A percentile compares a stretch with the other conserved stretches of the same genome.
Evolutionary conservation across 2,797 vertebrate species (phyloP).

Genomic region (Schizopygopsis malacanthus): DNA sequence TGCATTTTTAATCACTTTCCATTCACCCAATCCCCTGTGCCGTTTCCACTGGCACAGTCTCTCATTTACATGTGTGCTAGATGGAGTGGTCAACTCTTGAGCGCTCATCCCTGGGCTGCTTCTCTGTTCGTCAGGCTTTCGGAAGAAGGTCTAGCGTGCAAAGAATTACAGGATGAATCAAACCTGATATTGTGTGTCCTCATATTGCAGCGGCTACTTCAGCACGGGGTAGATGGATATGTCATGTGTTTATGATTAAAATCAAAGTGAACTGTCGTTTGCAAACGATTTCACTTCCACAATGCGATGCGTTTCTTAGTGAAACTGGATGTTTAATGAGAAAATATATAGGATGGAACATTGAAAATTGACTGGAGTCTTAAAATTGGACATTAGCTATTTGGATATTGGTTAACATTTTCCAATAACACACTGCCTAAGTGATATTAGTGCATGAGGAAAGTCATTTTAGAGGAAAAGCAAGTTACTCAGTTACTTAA

Average conservation of each 20-base stretch:
- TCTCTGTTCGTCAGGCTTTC: constrained; percentile 15
- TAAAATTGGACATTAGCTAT: not conserved
- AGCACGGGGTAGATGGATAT: not conserved
- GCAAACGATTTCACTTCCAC: not conserved
- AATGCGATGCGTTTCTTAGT: not conserved
- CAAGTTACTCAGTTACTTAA: not conserved
- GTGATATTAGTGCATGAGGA: not conserved
- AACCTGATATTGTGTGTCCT: constrained; percentile 2
- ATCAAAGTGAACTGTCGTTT: not conserved
- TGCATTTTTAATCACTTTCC: constrained; percentile 83
- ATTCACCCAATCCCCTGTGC: constrained; percentile 75
- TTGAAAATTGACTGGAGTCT: not conserved
- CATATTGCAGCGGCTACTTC: not conserved
- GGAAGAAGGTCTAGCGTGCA: constrained; percentile 3
- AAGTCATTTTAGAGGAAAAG: not conserved
- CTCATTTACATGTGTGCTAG: constrained; percentile 69
- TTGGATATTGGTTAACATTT: not conserved
- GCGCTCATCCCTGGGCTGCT: constrained; percentile 24
- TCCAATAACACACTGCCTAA: not conserved
- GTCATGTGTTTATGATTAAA: constrained; percentile 4
- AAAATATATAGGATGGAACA: not conserved
- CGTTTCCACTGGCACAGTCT: constrained; percentile 46
- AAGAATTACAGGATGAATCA: constrained; percentile 19
- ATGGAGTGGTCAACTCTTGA: constrained; percentile 61
- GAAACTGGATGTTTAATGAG: not conserved